A percentile compares a stretch with the other conserved stretches of the same genome.
Conservation (phyloP, 2,797 vertebrate genomes). For the Podargus strigoides region DNA sequence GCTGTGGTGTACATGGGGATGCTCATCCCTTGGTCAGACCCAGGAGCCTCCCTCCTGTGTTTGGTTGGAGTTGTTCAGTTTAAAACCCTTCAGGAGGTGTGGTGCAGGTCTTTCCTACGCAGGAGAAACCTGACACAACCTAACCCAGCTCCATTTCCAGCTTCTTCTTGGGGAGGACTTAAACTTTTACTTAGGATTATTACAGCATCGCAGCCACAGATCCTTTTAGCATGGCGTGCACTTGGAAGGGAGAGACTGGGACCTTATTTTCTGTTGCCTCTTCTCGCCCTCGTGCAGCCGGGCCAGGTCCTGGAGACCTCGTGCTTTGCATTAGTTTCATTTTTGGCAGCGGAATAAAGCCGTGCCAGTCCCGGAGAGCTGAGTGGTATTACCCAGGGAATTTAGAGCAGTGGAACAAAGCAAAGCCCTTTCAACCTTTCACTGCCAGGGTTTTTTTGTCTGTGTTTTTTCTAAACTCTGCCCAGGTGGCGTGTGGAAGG, state of each 20-base stretch:
- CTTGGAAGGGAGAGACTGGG: neutral
- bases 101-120: neutral
- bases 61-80: no score
- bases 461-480: slow-evolving; percentile 42
- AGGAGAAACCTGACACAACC: neutral
- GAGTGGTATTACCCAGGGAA: slow-evolving; percentile 60
- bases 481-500: slow-evolving; percentile 38
- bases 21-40: neutral
- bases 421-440: slow-evolving; percentile 55
- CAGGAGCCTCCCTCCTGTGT: neutral
- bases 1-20: fast-evolving
- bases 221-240: neutral
- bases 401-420: slow-evolving; percentile 53
- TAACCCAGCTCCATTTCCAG: neutral
- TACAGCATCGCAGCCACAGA: fast-evolving
- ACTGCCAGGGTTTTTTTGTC: slow-evolving; percentile 40
- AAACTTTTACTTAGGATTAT: fast-evolving
- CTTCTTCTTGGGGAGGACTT: neutral
- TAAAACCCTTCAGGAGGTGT: neutral
- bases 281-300: neutral
- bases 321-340: slow-evolving; percentile 67
- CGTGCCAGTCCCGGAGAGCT: slow-evolving; percentile 42
- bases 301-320: slow-evolving; percentile 19
- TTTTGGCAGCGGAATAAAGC: slow-evolving; percentile 62
- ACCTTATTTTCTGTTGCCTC: neutral